Evolutionary conservation across 2,888 invertebrate species (phyloP), one percentile per base, ranked within the genome.

Genomic region (Drosophila recens): DNA sequence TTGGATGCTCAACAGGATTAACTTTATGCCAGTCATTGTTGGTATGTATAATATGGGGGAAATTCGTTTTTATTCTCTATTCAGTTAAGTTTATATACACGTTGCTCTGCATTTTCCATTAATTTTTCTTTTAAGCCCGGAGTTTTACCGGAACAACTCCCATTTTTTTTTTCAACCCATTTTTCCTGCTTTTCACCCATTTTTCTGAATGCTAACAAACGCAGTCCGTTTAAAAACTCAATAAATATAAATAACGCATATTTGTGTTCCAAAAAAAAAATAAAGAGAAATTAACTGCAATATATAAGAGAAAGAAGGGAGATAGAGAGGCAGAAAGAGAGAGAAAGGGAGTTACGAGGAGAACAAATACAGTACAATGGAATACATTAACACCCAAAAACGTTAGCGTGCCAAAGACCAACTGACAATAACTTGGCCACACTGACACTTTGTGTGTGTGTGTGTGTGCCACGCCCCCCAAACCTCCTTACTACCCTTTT

Each of bases 201-300:
- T 52, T 15, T 10, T 27, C 43, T 11, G 42, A 48, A 63, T 45
- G 27, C 13, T 30, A 58, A 72, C 36, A 52, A 33, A 48, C 56
- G 27, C 57, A 36, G 49, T 46, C 38, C 30, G 53, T 36, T 42
- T 48, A 59, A 61, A 68, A 79, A 63, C 59, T 68, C 75, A 72
- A 78, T 80, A 78, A 72, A 80, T 75, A 80, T 69, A 80, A 80
- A 80, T 67, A 75, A 80, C 72, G 68, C 62, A 58, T 67, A 68
- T 75, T 56, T 56, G 43, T 33, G 72, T 70, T 58, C 40, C 54
- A 57, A 61, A 67, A 52, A 20, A 68, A 56, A 59, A 52, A 15
- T 42, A 68, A 15, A 38, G 10, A 38, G 34, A 17, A 51, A 67
- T 54, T 40, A 52, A 62, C 23, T 62, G 40, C 52, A 58, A 34